Base-by-base conservation (phyloP, 2,797 vertebrate genomes). In the Salmo trutta region DNA sequence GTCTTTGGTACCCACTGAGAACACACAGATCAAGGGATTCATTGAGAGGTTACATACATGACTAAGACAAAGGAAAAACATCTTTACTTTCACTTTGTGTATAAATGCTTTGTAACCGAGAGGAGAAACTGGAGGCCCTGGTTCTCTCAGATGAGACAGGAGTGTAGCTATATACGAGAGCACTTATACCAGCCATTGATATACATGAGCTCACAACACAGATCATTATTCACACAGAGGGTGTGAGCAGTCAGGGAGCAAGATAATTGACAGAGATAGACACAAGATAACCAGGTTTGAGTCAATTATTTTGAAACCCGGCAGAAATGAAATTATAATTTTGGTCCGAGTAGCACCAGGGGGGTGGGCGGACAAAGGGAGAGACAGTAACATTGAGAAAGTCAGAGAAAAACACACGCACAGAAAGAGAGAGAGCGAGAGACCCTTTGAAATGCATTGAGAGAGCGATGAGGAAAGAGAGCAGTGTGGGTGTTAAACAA, bases 1-100 rank as follows among this genome's bases (percentile, higher is more conserved):
- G 82, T 94, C 94, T 95, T 92, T 97, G 87, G 98, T 97, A 91
- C 98, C 98, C 91, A 99, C 98, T 98, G 92, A 83, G 91, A 95
- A 85, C 90, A 93, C 24, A 93, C 29, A 91, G 90, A 92, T 47
- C 82, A 93, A 89, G 82, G 79, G 74, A 78, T 47, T 47, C 10
- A 47, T 51, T 24, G 36, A 47, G 36, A 19, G 56, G 56, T 21
- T 59, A n/a, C n/a, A 59, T 59, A 59, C 56, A 19, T 47, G 41
- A 47, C 41, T 59, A 19, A 59, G 56, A 59, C 17, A 59, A 59
- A n/a, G 56, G 56, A 21, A 59, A 59, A 59, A 21, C 56, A 21
- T 59, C 17, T n/a, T n/a, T 19, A 59, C 56, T 59, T 8, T 21
- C 5, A 19, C 19, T n/a, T 7, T 74, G 67, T 78, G 77, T 74